phyloP scores from a whole-genome alignment of 2,888 invertebrate genomes.

The Aethes cnicana region DNA sequence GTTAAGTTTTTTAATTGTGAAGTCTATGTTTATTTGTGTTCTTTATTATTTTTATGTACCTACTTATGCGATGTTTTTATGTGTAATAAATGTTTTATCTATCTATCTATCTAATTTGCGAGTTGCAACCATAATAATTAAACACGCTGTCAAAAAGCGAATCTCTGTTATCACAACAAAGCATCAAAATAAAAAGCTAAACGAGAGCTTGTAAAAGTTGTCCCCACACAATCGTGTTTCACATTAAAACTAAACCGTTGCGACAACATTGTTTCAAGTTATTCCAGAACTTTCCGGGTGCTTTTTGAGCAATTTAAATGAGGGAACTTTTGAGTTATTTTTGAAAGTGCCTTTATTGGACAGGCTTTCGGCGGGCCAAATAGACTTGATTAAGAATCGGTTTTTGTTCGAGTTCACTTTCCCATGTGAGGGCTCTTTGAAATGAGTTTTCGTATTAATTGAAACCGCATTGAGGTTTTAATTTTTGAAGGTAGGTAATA shows the following conservation, averaged over 20 bases:
- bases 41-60: too few species aligned
- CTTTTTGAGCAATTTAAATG: slow-evolving; percentile 29
- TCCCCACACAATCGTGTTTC: slow-evolving; percentile 6
- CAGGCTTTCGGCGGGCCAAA: slow-evolving; percentile 4
- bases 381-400: slow-evolving; percentile 9
- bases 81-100: too few species aligned
- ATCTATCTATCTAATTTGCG: too few species aligned
- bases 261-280: slow-evolving; percentile 19
- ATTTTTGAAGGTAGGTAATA: too few species aligned
- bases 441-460: not conserved
- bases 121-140: too few species aligned
- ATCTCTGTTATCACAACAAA: too few species aligned
- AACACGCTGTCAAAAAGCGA: too few species aligned
- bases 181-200: not conserved
- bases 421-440: not conserved
- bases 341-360: slow-evolving; percentile 24
- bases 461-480: not conserved
- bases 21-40: too few species aligned
- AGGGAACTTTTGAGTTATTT: slow-evolving; percentile 24
- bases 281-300: slow-evolving; percentile 17
- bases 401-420: not conserved
- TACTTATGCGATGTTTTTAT: too few species aligned
- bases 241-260: slow-evolving; percentile 8
- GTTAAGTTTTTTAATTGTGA: too few species aligned
- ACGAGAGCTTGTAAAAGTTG: not conserved